Evolutionary conservation across 37 sponge, comb jelly and placozoan genomes (phyloP).

Genomic region (Cliona cf. orientalis): DNA sequence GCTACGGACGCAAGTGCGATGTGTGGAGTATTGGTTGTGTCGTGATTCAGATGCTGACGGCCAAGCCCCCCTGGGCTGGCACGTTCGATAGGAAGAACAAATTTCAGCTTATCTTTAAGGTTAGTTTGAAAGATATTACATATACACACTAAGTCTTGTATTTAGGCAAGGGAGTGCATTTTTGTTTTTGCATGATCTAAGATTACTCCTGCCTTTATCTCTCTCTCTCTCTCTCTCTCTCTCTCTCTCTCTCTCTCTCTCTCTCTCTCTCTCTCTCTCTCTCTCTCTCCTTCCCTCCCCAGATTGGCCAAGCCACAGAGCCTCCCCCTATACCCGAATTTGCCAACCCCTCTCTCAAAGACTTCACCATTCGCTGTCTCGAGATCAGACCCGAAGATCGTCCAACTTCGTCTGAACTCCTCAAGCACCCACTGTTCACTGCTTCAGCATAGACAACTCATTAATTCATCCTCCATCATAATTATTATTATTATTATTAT

Average conservation of each 20-base stretch:
- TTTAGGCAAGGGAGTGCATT: too few species aligned
- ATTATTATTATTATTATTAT: too few species aligned
- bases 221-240: too few species aligned
- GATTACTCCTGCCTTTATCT: too few species aligned
- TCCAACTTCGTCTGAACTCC: constrained; percentile 71
- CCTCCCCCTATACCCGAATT: constrained; percentile 74
- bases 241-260: too few species aligned
- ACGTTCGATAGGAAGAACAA: constrained; percentile 69
- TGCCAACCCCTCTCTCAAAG: constrained; percentile 60
- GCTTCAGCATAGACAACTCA: too few species aligned
- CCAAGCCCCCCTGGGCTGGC: constrained; percentile 84
- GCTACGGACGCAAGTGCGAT: constrained; percentile 87
- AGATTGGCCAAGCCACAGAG: constrained; percentile 80
- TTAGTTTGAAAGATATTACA: too few species aligned
- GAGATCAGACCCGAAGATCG: constrained; percentile 68
- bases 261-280: too few species aligned
- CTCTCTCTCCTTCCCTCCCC: background rate
- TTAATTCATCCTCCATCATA: too few species aligned
- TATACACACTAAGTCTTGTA: too few species aligned
- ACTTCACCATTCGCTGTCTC: constrained; percentile 78
- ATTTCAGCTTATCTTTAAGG: constrained; percentile 79
- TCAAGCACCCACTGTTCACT: constrained; percentile 80
- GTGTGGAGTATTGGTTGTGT: constrained; percentile 90
- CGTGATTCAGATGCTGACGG: constrained; percentile 85
- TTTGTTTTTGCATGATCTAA: too few species aligned